These are phyloP conservation scores for Lacanobia oleracea DNA, from an alignment of 2,888 invertebrate genomes.

Conservation along the genomic window DNA sequence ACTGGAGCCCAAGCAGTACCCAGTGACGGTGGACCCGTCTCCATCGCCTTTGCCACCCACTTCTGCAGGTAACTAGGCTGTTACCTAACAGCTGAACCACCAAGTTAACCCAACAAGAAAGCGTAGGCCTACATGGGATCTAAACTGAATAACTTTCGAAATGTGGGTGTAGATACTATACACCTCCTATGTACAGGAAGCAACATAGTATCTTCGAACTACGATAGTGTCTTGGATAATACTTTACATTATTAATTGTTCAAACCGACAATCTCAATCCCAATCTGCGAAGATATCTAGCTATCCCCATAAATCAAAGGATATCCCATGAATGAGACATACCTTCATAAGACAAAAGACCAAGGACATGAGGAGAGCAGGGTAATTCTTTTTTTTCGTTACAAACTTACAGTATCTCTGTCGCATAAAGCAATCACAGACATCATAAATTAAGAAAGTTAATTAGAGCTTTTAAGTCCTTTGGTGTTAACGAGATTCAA, in stretches of 20 bases:
- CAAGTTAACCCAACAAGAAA: not conserved
- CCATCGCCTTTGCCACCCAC: slow-evolving; percentile 81
- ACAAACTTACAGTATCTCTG: not conserved
- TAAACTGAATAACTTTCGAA: not conserved
- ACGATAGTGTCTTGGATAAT: too few relatives aligned
- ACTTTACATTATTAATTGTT: too few relatives aligned
- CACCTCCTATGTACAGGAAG: too few relatives aligned
- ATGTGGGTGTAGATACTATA: not conserved
- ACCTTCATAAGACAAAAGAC: not conserved
- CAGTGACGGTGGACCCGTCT: slow-evolving; percentile 81
- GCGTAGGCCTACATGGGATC: not conserved
- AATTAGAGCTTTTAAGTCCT: slow-evolving; percentile 25
- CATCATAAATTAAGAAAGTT: slow-evolving; percentile 38
- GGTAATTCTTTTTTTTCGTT: not conserved
- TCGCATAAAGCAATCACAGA: slow-evolving; percentile 4
- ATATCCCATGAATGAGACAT: not conserved
- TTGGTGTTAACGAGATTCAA: slow-evolving; percentile 25
- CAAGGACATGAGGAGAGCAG: not conserved
- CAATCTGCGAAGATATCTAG: too few relatives aligned
- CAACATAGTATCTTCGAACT: too few relatives aligned
- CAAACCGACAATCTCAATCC: too few relatives aligned
- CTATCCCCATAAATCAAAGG: not conserved
- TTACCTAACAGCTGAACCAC: not conserved
- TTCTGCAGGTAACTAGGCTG: slow-evolving; percentile 76
- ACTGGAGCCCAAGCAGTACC: slow-evolving; percentile 76